phyloP scores from a whole-genome alignment of 2,113 vertebrate genomes.

The Chloropsis cyanopogon region DNA sequence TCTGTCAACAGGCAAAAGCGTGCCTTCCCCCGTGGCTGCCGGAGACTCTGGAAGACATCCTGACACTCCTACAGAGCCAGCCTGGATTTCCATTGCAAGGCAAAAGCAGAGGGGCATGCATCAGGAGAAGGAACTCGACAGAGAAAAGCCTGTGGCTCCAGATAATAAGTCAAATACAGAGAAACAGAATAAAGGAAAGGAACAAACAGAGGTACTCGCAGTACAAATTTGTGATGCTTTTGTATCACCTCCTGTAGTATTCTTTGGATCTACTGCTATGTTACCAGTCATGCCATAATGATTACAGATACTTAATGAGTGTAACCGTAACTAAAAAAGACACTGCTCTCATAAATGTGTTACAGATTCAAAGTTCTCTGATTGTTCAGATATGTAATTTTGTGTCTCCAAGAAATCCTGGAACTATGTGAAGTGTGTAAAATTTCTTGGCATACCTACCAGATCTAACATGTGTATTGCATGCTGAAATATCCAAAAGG shows the following conservation, averaged over 20 bases:
- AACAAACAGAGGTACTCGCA: slow-evolving; percentile 64
- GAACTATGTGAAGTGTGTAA: neutral
- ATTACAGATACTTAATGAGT: neutral
- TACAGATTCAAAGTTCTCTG: neutral
- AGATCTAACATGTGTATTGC: neutral
- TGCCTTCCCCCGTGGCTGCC: neutral
- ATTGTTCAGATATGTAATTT: neutral
- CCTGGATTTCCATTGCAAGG: slow-evolving; percentile 86
- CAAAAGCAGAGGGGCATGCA: slow-evolving; percentile 83
- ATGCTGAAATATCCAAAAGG: neutral
- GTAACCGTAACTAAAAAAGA: neutral
- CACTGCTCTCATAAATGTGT: neutral
- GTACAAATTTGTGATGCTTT: neutral
- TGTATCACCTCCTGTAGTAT: neutral
- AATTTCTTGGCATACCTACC: neutral
- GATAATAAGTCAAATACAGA: slow-evolving; percentile 47
- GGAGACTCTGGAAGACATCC: slow-evolving; percentile 21
- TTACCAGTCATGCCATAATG: neutral
- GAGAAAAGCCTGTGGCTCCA: slow-evolving; percentile 31
- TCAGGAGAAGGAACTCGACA: slow-evolving; percentile 77
- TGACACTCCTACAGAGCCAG: slow-evolving; percentile 62
- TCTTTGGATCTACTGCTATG: neutral
- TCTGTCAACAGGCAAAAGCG: slow-evolving; percentile 67
- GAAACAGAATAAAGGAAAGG: slow-evolving; percentile 53
- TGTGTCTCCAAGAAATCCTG: neutral